Conservation (phyloP, 1,140 invertebrate species). For the Drosophila fuyamai region DNA sequence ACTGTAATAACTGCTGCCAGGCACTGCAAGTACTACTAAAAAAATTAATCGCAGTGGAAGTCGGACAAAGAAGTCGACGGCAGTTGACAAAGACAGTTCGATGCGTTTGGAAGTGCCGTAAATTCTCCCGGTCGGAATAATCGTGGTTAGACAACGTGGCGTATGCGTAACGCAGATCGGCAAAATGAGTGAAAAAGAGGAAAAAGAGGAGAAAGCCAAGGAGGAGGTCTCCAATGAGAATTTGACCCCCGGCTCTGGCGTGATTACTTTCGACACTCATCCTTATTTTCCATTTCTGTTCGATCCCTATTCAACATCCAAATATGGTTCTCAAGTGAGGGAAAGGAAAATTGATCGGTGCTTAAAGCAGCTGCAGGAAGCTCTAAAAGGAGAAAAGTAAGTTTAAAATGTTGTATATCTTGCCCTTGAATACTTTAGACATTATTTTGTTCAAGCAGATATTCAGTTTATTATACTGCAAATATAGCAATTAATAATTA, state of each 20-base stretch:
- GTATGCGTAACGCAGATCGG: constrained; percentile 34
- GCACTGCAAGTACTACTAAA: constrained; percentile 51
- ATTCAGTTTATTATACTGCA: no score
- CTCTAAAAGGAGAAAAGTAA: constrained; percentile 57
- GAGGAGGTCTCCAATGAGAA: not conserved
- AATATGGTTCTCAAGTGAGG: constrained; percentile 78
- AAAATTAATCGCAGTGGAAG: constrained; percentile 48
- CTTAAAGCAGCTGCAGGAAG: constrained; percentile 70
- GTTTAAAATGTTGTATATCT: not conserved
- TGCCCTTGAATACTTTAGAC: not conserved
- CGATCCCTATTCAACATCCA: constrained; percentile 58
- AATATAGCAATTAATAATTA: no score
- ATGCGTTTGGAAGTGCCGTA: constrained; percentile 52
- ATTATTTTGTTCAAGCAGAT: not conserved
- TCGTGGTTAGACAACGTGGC: constrained; percentile 23
- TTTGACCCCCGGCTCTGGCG: constrained; percentile 1
- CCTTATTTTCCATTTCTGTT: constrained; percentile 57
- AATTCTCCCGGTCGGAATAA: constrained; percentile 1
- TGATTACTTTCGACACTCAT: constrained; percentile 63
- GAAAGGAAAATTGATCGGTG: constrained; percentile 78
- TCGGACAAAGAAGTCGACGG: constrained; percentile 52
- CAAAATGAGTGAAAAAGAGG: constrained; percentile 18
- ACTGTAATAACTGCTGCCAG: constrained; percentile 78
- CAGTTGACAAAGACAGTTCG: constrained; percentile 54
- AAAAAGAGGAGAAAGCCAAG: constrained; percentile 2